phyloP scores from a whole-genome alignment of 2,797 vertebrate species.

The Coregonus suidteri region DNA sequence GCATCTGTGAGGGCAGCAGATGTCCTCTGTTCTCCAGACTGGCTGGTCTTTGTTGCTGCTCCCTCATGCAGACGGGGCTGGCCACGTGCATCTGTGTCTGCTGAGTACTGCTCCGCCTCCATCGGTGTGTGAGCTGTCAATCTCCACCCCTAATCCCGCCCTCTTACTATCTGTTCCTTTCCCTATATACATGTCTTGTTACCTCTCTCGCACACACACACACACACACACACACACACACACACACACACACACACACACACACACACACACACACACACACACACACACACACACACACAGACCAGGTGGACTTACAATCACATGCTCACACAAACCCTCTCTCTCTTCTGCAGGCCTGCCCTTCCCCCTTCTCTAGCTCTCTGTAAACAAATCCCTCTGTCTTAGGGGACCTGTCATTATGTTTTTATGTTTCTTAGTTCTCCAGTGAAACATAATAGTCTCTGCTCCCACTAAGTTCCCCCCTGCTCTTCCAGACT shows the following conservation, averaged over 20 bases:
- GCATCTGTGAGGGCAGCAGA: constrained; percentile 54
- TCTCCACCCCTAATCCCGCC: constrained; percentile 32
- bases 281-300: background rate
- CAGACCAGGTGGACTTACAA: background rate
- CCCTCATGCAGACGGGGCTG: constrained; percentile 69
- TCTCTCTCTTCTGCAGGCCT: background rate
- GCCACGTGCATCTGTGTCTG: constrained; percentile 73
- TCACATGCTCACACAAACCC: background rate
- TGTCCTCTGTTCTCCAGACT: constrained; percentile 66
- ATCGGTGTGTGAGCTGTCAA: constrained; percentile 66
- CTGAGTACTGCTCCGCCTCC: constrained; percentile 52
- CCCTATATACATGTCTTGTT: background rate
- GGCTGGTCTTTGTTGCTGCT: constrained; percentile 74
- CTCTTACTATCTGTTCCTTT: constrained; percentile 22
- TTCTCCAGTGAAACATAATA: background rate
- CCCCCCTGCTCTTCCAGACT: too few species aligned
- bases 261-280: background rate
- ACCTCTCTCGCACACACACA: constrained; percentile 7
- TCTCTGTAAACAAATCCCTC: background rate
- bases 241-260: background rate
- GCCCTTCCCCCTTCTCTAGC: background rate
- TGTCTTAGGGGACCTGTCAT: background rate
- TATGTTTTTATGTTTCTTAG: background rate
- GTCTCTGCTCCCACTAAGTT: too few species aligned
- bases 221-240: too few species aligned